Conservation (phyloP, 2,113 vertebrate species). For the Oryzias celebensis region DNA sequence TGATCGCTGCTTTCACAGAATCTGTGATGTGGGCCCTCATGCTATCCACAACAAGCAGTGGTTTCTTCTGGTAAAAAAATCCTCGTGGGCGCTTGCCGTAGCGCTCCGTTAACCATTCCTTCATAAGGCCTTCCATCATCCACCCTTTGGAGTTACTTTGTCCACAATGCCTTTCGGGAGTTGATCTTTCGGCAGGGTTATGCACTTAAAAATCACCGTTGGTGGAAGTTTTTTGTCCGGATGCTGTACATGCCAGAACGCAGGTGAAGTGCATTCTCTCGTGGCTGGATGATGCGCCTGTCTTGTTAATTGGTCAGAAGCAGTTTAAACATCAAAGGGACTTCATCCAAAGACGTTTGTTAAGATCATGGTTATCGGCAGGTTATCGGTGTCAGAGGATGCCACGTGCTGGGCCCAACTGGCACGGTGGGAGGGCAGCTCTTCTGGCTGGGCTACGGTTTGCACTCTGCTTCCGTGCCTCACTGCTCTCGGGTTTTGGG, state of each 20-base stretch:
- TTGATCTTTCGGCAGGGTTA: conserved; percentile 45
- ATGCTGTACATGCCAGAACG: neutral
- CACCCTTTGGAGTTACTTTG: conserved; percentile 11
- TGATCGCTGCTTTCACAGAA: neutral
- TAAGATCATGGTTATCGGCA: no score
- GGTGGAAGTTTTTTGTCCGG: neutral
- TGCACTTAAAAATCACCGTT: conserved; percentile 31
- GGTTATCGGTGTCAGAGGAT: no score
- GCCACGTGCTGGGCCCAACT: no score
- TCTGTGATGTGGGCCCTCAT: neutral
- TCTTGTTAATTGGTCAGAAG: no score
- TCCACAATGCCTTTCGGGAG: conserved; percentile 18
- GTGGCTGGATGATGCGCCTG: neutral
- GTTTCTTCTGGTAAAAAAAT: no score
- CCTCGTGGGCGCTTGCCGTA: neutral
- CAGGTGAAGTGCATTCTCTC: conserved; percentile 18
- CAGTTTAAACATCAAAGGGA: no score
- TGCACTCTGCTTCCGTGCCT: no score
- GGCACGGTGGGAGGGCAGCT: no score
- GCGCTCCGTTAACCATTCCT: neutral
- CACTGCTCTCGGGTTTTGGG: no score
- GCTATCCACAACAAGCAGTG: no score
- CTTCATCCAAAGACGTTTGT: no score
- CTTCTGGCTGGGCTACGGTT: no score
- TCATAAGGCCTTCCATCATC: conserved; percentile 4